phyloP scores from a whole-genome alignment of 2,888 invertebrate species.

The Linnaemya tessellans region DNA sequence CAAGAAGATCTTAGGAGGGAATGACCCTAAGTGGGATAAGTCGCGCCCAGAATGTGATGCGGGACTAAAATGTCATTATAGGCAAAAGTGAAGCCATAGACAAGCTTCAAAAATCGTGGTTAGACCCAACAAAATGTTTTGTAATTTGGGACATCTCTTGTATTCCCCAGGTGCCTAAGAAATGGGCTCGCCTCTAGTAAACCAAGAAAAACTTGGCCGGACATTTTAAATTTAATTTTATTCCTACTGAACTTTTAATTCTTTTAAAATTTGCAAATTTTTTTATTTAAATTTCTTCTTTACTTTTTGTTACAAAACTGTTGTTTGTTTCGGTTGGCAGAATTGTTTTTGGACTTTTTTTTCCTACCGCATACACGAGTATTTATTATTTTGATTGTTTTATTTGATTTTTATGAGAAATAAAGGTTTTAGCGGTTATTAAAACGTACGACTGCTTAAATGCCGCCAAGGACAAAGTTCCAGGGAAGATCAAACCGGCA shows the following conservation, averaged over 20 bases:
- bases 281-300: not conserved
- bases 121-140: no score
- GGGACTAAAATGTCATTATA: no score
- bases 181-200: no score
- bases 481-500: not conserved
- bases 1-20: no score
- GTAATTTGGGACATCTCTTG: no score
- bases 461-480: constrained; percentile 26
- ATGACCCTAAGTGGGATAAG: no score
- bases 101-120: no score
- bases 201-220: no score
- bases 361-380: not conserved
- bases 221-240: no score
- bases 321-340: constrained; percentile 11
- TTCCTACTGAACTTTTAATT: not conserved
- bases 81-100: no score
- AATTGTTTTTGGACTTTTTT: constrained; percentile 22
- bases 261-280: not conserved
- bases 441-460: constrained; percentile 40
- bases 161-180: no score
- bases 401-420: constrained; percentile 69
- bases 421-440: constrained; percentile 66
- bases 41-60: no score
- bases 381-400: constrained; percentile 64
- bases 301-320: not conserved